These are phyloP conservation scores for Condylura cristata DNA, from an alignment of 2,113 vertebrate genomes.

Conservation along the genomic window DNA sequence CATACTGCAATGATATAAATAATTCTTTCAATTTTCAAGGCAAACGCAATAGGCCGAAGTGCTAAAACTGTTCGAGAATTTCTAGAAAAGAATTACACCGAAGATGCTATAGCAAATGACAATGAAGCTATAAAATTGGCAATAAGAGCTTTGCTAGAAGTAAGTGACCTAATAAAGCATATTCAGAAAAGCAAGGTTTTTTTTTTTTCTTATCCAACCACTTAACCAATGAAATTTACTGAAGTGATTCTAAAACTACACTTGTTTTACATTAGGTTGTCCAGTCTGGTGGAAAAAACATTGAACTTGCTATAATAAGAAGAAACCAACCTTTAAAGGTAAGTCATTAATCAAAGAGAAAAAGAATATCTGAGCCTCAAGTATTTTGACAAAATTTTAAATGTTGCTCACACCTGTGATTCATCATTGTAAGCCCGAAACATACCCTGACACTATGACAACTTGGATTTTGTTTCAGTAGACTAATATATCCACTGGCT, in stretches of 20 bases:
- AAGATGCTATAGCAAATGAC: constrained; percentile 87
- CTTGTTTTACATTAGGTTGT: constrained; percentile 81
- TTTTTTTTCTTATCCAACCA: background rate
- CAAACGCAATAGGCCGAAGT: constrained; percentile 89
- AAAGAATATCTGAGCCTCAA: constrained; percentile 40
- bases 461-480: constrained; percentile 75
- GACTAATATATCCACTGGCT: constrained; percentile 29
- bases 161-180: constrained; percentile 77
- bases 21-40: constrained; percentile 76
- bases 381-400: constrained; percentile 69
- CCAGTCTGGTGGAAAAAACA: constrained; percentile 91
- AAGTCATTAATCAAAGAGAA: constrained; percentile 61
- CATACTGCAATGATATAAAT: background rate
- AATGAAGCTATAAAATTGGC: constrained; percentile 88
- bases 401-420: constrained; percentile 71
- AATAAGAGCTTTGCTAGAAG: constrained; percentile 91
- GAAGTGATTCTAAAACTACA: constrained; percentile 11
- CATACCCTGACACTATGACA: constrained; percentile 53
- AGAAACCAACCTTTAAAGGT: constrained; percentile 90
- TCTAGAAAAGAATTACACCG: constrained; percentile 91
- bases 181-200: constrained; percentile 23
- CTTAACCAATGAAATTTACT: constrained; percentile 61
- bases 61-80: constrained; percentile 91
- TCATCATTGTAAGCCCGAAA: constrained; percentile 68
- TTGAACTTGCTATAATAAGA: constrained; percentile 87